phyloP scores from a whole-genome alignment of 2,888 invertebrate genomes.

The Lithophane leautieri region DNA sequence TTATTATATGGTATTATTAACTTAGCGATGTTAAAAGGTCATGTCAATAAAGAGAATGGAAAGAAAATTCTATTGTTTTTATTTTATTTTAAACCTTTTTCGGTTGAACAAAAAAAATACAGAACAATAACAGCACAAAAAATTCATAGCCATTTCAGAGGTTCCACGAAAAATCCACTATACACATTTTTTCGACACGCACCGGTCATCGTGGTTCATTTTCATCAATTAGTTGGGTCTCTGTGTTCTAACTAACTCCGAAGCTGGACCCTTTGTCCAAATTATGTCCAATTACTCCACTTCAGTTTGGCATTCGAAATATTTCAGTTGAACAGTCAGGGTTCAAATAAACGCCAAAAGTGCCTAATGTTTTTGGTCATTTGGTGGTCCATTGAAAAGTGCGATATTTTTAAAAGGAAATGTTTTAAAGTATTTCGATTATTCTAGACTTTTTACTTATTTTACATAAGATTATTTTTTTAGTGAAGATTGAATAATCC shows the following conservation, averaged over 20 bases:
- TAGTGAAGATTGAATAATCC: neutral
- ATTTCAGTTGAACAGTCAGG: constrained; percentile 35
- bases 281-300: constrained; percentile 59
- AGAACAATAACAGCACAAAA: neutral
- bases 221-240: constrained; percentile 45
- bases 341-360: constrained; percentile 20
- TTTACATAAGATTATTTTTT: neutral
- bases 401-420: constrained; percentile 1
- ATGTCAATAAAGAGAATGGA: neutral
- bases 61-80: neutral
- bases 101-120: neutral
- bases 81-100: neutral
- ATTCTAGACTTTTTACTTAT: neutral
- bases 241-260: constrained; percentile 31
- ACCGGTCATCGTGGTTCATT: constrained; percentile 25
- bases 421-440: neutral
- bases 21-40: neutral
- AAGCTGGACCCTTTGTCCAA: constrained; percentile 54
- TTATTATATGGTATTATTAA: neutral
- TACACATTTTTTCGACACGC: constrained; percentile 13
- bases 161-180: neutral
- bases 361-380: constrained; percentile 14
- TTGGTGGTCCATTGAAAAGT: constrained; percentile 21
- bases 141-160: neutral
- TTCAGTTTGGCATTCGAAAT: constrained; percentile 46